Base-by-base conservation (phyloP, 2,888 invertebrate species). In the Lasioglossum malachurum region DNA sequence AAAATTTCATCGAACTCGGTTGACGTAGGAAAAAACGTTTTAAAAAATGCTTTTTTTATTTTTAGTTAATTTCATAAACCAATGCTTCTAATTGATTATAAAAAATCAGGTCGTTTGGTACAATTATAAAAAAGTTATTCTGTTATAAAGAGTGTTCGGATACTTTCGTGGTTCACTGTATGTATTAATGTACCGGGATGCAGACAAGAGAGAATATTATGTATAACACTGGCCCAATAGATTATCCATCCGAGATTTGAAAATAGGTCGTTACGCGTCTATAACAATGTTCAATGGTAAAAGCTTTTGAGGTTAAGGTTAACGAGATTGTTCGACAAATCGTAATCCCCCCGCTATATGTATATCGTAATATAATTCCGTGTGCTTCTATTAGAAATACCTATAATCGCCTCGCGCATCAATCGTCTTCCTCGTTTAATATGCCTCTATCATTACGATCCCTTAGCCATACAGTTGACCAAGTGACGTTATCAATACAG, bases 221-320 rank as follows among this genome's bases (percentile, higher is more conserved):
- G 78, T 49, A 73, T 82, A 86, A 71, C 71, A 27, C 38, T 75
- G 35, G 41, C 7, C n/a, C 44, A 10, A 77, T 74, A 69, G 80
- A 75, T 74, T 71, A 75, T 44, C 23, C 57, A 5, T 23, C 12
- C n/a, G 57, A n/a, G 35, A 78, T 76, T 60, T 57, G 78, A 57
- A 87, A 87, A 87, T 78, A 75, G 86, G 79, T 82, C 82, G 80
- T 83, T 57, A 78, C 83, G 69, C 79, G 41, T 83, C 60, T 80
- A 80, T 49, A 80, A 75, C 60, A 69, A 78, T 80, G 73, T 75
- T 78, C 60, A 76, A 80, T 80, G 69, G 14, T 19, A 38, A 71
- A 67, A 44, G 78, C 23, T 83, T 75, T 69, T 23, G 38, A 23
- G 83, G 83, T 75, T 78, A 80, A 87, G 87, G 87, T 87, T 75